Evolutionary conservation across 2,113 vertebrate genomes (phyloP).

Genomic region (Sialia sialis): DNA sequence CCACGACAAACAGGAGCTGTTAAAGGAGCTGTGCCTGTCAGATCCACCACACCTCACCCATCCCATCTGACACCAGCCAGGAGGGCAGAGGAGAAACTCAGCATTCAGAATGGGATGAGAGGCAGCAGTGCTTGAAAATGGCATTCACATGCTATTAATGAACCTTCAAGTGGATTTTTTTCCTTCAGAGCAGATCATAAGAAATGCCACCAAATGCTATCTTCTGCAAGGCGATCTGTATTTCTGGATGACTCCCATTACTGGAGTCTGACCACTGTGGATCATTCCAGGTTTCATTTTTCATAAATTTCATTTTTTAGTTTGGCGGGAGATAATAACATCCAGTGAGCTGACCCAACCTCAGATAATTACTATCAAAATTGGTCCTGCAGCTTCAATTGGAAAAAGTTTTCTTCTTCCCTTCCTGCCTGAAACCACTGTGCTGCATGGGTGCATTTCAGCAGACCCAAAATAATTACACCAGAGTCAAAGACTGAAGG

Average conservation of each 20-base stretch:
- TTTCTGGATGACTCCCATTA: neutral
- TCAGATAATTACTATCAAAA: conserved; percentile 57
- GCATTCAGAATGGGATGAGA: neutral
- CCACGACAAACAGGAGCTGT: accelerated
- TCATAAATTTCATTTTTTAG: conserved; percentile 35
- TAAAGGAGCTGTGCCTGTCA: neutral
- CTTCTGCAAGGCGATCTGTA: neutral
- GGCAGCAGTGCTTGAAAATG: neutral
- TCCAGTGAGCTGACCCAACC: conserved; percentile 14
- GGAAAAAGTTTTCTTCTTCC: neutral
- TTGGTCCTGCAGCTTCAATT: neutral
- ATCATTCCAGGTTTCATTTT: conserved; percentile 39
- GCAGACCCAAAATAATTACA: neutral
- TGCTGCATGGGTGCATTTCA: neutral
- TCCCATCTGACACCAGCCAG: neutral
- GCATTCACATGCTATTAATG: neutral
- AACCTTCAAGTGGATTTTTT: neutral
- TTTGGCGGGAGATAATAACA: conserved; percentile 55
- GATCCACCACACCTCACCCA: accelerated
- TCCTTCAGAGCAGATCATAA: neutral
- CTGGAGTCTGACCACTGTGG: neutral
- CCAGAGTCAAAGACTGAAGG: neutral
- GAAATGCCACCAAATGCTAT: neutral
- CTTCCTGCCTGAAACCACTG: neutral
- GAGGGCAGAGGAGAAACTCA: neutral